Evolutionary conservation across 23 tunicate genomes (phyloP).

Genomic region (Ciona savignyi): DNA sequence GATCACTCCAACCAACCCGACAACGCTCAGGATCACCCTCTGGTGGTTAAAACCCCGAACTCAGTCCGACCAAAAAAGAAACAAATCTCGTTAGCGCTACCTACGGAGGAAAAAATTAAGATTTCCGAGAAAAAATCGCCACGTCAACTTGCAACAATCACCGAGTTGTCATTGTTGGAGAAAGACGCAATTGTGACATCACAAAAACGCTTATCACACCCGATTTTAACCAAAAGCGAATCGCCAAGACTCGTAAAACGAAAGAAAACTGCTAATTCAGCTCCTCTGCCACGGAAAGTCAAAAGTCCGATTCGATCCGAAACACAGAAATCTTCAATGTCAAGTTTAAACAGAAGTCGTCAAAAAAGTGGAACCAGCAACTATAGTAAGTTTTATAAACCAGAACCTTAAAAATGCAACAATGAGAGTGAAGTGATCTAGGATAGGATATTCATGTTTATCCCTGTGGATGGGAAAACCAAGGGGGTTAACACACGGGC

Average conservation of each 20-base stretch:
- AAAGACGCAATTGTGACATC: neutral
- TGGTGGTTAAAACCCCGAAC: neutral
- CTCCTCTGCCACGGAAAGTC: neutral
- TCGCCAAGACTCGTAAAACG: neutral
- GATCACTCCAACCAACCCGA: constrained; percentile 58
- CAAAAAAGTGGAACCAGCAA: neutral
- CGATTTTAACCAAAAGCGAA: too few relatives aligned
- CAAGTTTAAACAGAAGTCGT: neutral
- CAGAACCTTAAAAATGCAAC: too few relatives aligned
- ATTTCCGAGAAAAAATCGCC: neutral
- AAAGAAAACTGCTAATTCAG: neutral
- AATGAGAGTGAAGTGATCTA: too few relatives aligned
- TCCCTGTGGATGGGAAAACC: too few relatives aligned
- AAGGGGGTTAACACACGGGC: too few relatives aligned
- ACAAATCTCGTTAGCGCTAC: neutral
- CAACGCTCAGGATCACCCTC: neutral
- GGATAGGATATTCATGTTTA: too few relatives aligned
- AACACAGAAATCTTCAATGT: neutral
- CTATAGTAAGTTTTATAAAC: constrained; percentile 38
- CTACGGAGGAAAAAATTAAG: neutral
- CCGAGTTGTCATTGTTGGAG: neutral
- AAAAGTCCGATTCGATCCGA: too few relatives aligned
- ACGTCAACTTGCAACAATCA: neutral
- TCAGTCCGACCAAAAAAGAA: neutral
- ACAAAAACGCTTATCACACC: neutral